Conservation (phyloP, 2,797 vertebrate species). For the Otolemur crassicaudatus region DNA sequence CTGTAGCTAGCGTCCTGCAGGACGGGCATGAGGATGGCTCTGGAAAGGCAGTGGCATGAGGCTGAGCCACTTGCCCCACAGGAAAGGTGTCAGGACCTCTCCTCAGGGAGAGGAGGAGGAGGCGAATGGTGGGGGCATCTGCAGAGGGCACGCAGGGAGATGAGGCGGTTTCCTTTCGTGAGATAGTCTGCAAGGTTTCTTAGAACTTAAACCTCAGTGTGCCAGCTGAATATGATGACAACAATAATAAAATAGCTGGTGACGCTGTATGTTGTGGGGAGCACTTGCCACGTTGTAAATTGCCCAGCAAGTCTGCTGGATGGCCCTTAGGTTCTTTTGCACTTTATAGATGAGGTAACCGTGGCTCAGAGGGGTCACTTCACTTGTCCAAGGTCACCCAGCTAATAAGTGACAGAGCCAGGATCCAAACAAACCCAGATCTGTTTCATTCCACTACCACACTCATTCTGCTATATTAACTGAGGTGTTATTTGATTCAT, state of each 20-base stretch:
- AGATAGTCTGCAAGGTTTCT: constrained; percentile 17
- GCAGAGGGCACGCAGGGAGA: neutral
- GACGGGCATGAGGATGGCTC: neutral
- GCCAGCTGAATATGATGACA: neutral
- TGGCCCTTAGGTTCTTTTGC: neutral
- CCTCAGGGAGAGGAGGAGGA: neutral
- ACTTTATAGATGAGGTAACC: neutral
- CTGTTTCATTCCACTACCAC: neutral
- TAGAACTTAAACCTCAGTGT: constrained; percentile 45
- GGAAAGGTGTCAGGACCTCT: neutral
- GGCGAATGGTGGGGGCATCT: neutral
- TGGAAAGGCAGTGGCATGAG: neutral
- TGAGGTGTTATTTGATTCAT: neutral
- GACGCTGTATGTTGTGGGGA: neutral
- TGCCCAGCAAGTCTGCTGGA: neutral
- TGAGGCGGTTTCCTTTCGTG: neutral
- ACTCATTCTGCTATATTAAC: neutral
- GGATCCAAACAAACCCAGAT: neutral
- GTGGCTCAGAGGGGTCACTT: neutral
- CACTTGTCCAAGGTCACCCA: constrained; percentile 13
- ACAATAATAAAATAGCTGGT: neutral
- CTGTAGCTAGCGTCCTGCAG: neutral
- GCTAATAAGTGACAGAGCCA: neutral
- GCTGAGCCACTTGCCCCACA: neutral
- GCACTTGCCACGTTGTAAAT: neutral